Evolutionary conservation across 2,888 invertebrate genomes (phyloP).

Genomic region (Amphipyra tragopoginis): DNA sequence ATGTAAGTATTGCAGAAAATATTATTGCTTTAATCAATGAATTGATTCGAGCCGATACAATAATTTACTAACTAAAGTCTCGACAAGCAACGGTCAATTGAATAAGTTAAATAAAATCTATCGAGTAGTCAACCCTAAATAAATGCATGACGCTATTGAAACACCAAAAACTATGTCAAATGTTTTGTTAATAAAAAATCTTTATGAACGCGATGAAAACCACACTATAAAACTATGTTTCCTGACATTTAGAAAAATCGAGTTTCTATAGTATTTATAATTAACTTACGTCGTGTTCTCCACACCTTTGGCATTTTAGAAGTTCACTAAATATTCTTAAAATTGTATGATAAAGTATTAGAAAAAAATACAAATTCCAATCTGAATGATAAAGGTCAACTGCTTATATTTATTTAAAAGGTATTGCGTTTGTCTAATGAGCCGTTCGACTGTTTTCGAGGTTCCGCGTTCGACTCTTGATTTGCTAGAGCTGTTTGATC

Average conservation of each 20-base stretch:
- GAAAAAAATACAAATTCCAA: constrained; percentile 10
- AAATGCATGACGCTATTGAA: constrained; percentile 6
- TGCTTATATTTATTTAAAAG: constrained; percentile 29
- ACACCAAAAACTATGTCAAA: constrained; percentile 11
- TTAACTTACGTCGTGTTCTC: no score
- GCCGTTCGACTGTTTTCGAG: background rate
- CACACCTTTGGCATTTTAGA: constrained; percentile 6
- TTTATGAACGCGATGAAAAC: constrained; percentile 6
- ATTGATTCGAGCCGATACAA: no score
- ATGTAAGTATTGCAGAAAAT: no score
- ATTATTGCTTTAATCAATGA: no score
- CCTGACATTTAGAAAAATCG: constrained; percentile 1
- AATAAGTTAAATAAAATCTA: background rate
- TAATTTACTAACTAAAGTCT: no score
- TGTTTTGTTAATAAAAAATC: constrained; percentile 7
- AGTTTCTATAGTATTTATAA: background rate
- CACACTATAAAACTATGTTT: constrained; percentile 2
- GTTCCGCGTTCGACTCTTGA: constrained; percentile 29
- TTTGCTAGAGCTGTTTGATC: background rate
- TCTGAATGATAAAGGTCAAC: constrained; percentile 40
- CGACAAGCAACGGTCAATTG: no score
- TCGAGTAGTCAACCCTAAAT: background rate
- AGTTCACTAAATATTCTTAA: background rate
- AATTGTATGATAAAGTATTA: constrained; percentile 1
- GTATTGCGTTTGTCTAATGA: constrained; percentile 31